A percentile compares a stretch with the other conserved stretches of the same genome.
phyloP scores from a whole-genome alignment of 2,888 invertebrate genomes.

The Erannis defoliaria region DNA sequence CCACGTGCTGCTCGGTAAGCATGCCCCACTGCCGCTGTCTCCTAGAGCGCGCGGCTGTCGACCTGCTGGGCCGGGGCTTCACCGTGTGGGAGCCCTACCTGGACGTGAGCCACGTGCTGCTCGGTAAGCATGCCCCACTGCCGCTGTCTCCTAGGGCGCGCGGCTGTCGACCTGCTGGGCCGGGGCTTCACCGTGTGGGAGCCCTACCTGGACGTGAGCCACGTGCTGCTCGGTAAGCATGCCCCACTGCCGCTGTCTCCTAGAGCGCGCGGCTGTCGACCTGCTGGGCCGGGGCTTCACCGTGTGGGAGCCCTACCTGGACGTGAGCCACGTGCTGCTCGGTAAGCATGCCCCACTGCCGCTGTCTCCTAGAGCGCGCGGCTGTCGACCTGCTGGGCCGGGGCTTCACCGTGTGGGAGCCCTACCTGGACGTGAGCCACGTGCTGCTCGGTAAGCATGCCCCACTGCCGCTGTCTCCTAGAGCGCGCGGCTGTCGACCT shows the following conservation, averaged over 20 bases:
- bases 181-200: constrained; percentile 99
- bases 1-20: constrained; percentile 71
- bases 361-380: constrained; percentile 95
- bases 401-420: constrained; percentile 99
- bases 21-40: constrained; percentile 94
- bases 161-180: constrained; percentile 98
- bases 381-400: constrained; percentile 99
- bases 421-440: constrained; percentile 88
- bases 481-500: constrained; percentile 98
- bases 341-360: constrained; percentile 89
- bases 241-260: constrained; percentile 95
- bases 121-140: constrained; percentile 85
- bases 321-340: constrained; percentile 76
- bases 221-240: constrained; percentile 71
- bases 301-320: constrained; percentile 98
- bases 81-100: constrained; percentile 99
- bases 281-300: constrained; percentile 98
- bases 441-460: constrained; percentile 71
- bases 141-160: constrained; percentile 96
- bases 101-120: constrained; percentile 76
- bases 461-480: constrained; percentile 95
- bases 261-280: constrained; percentile 98
- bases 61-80: constrained; percentile 98
- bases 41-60: constrained; percentile 98
- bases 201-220: constrained; percentile 90